These are phyloP conservation scores for Drosophila ogumai DNA, from an alignment of 1,140 invertebrate genomes.

Conservation along the genomic window DNA sequence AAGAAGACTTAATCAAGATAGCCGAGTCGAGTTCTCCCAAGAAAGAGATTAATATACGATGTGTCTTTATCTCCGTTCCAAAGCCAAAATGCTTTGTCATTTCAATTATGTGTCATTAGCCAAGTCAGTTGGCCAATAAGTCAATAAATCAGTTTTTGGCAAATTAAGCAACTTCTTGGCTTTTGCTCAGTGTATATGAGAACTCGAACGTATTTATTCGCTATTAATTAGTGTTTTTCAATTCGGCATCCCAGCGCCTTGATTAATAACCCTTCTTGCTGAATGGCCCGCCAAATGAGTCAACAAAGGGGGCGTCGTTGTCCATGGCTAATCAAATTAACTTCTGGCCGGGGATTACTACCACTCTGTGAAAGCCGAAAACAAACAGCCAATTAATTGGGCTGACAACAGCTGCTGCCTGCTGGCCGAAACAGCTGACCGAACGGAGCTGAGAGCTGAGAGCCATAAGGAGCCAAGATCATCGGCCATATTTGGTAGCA, in stretches of 20 bases:
- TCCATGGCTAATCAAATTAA: constrained; percentile 68
- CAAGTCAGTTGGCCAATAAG: not conserved
- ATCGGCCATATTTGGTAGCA: constrained; percentile 31
- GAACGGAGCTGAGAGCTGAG: not conserved
- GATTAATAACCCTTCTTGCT: constrained; percentile 65
- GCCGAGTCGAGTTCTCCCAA: not conserved
- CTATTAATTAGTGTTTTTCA: constrained; percentile 70
- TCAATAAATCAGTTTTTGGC: constrained; percentile 9
- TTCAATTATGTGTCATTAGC: constrained; percentile 25
- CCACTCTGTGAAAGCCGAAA: not conserved
- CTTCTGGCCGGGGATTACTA: not conserved
- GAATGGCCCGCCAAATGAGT: constrained; percentile 30
- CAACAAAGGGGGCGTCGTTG: constrained; percentile 21
- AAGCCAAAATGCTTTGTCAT: constrained; percentile 14
- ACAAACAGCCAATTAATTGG: constrained; percentile 41
- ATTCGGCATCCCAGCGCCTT: constrained; percentile 59
- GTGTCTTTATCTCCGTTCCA: constrained; percentile 1
- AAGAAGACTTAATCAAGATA: constrained; percentile 22
- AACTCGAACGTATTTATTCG: constrained; percentile 49
- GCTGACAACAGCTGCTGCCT: constrained; percentile 28
- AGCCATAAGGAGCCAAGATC: constrained; percentile 31
- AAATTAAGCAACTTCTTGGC: not conserved
- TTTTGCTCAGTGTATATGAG: constrained; percentile 14
- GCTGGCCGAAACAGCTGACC: not conserved
- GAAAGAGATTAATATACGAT: not conserved